phyloP scores from a whole-genome alignment of 2,113 vertebrate genomes.

The Bathybates hornii region DNA sequence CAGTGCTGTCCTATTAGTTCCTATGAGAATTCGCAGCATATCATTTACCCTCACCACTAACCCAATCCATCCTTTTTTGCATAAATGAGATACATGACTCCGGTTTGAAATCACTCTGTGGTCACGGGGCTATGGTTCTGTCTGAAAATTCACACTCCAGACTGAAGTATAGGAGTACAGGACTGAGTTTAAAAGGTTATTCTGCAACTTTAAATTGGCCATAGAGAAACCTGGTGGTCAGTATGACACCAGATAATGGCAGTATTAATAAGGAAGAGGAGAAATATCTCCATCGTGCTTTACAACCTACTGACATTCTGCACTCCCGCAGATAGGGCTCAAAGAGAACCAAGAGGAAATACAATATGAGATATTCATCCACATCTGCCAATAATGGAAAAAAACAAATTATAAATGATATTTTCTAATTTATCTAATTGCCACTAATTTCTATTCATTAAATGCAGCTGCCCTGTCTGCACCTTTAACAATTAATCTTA shows the following conservation, averaged over 20 bases:
- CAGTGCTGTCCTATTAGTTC: background rate
- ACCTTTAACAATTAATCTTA: background rate
- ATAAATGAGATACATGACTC: background rate
- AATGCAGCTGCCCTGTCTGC: background rate
- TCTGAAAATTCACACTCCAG: background rate
- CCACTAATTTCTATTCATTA: conserved; percentile 13
- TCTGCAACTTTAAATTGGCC: conserved; percentile 35
- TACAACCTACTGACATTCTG: background rate
- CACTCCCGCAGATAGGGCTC: background rate
- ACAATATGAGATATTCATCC: conserved; percentile 5
- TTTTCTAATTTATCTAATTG: background rate
- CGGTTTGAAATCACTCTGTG: background rate
- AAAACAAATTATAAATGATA: background rate
- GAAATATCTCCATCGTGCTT: background rate
- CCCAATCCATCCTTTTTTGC: background rate
- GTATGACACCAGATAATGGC: conserved; percentile 13
- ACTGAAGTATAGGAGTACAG: background rate
- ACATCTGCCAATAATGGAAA: background rate
- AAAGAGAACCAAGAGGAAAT: background rate
- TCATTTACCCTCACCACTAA: background rate
- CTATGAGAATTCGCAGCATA: background rate
- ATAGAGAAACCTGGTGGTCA: conserved; percentile 8
- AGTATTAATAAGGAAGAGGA: conserved; percentile 15
- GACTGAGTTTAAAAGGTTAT: background rate
- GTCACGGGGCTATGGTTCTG: conserved; percentile 13